phyloP scores from a whole-genome alignment of 2,113 vertebrate species.

The Dipodomys spectabilis region DNA sequence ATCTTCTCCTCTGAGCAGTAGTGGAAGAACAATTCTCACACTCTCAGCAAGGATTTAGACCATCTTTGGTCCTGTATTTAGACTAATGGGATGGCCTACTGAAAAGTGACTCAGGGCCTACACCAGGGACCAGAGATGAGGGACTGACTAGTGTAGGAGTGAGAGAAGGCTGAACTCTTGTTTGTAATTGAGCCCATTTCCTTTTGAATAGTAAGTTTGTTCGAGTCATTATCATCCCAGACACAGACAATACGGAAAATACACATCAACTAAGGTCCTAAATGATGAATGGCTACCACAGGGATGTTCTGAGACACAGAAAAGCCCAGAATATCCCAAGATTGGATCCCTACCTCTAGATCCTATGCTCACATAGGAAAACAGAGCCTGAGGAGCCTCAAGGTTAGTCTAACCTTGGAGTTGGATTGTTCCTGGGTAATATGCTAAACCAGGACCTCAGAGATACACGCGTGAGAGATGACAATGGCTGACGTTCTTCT shows the following conservation, averaged over 20 bases:
- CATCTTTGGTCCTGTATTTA: slow-evolving; percentile 28
- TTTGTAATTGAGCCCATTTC: background rate
- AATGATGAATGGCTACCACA: fast-evolving
- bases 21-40: background rate
- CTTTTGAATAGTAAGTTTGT: background rate
- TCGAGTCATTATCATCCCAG: background rate
- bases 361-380: background rate
- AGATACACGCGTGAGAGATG: background rate
- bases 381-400: background rate
- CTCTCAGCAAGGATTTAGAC: slow-evolving; percentile 26
- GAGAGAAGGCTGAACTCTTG: fast-evolving
- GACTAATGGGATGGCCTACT: background rate
- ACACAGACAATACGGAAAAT: background rate
- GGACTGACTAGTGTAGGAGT: background rate
- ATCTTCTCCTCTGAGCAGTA: background rate
- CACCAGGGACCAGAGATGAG: background rate
- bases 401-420: background rate
- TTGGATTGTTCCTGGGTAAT: background rate
- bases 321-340: background rate
- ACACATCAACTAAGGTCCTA: background rate
- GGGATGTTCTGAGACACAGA: background rate
- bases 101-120: background rate
- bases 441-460: background rate
- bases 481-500: background rate
- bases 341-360: background rate